A percentile compares a stretch with the other conserved stretches of the same genome.
These are phyloP conservation scores for Girardinus metallicus DNA, from an alignment of 2,797 vertebrate species.

Conservation along the genomic window DNA sequence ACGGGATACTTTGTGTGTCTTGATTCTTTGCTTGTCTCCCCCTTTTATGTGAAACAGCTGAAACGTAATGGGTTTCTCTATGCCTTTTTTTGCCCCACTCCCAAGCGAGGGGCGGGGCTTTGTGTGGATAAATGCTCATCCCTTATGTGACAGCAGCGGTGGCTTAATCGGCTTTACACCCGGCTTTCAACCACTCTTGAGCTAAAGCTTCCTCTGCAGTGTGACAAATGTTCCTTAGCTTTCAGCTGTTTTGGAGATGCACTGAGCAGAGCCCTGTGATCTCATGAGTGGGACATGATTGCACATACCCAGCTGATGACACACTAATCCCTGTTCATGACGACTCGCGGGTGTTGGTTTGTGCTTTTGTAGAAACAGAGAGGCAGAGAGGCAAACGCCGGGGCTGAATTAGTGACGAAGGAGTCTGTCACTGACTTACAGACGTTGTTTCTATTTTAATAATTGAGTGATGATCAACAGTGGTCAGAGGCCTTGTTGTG, in stretches of 20 bases:
- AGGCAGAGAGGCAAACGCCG: constrained; percentile 36
- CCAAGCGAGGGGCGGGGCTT: not conserved
- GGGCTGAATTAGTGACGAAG: constrained; percentile 40
- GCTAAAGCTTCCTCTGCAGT: constrained; percentile 53
- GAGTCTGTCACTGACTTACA: constrained; percentile 58
- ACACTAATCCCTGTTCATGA: constrained; percentile 71
- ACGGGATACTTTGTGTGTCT: constrained; percentile 75
- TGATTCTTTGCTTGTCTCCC: constrained; percentile 60
- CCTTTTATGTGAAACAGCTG: constrained; percentile 57
- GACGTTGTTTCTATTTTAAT: constrained; percentile 27
- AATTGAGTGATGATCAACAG: constrained; percentile 43
- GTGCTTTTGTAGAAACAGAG: constrained; percentile 51
- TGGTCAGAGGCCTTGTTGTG: constrained; percentile 31
- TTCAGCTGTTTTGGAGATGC: constrained; percentile 69
- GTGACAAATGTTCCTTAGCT: constrained; percentile 54
- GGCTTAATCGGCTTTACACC: constrained; percentile 51
- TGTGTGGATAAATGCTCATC: constrained; percentile 42
- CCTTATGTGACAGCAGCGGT: constrained; percentile 57
- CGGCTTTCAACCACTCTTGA: constrained; percentile 36
- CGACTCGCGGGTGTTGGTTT: constrained; percentile 72
- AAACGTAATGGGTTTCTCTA: constrained; percentile 23
- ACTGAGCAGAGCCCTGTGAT: constrained; percentile 75
- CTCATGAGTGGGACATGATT: constrained; percentile 76
- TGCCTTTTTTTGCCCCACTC: constrained; percentile 21
- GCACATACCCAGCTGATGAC: constrained; percentile 78